Evolutionary conservation across 2,113 vertebrate species (phyloP).

Genomic region (Pygoscelis antarcticus): DNA sequence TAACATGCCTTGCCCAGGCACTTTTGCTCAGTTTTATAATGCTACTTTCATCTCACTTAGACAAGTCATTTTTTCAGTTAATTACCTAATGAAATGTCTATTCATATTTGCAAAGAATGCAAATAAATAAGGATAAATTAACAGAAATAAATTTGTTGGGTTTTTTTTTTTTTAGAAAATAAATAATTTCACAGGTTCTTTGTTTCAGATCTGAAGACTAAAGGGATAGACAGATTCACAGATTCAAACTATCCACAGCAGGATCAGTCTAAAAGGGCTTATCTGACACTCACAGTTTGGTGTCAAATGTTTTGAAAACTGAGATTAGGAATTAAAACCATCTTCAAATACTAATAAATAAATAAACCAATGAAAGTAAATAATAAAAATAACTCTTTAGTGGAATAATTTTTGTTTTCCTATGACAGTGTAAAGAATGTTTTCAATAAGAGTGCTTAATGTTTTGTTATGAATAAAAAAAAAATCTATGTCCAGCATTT

Average conservation of each 20-base stretch:
- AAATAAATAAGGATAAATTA: background rate
- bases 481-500: background rate
- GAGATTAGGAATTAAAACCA: background rate
- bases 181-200: background rate
- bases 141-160: background rate
- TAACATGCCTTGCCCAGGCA: background rate
- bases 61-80: background rate
- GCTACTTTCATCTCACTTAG: background rate
- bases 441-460: background rate
- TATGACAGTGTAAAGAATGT: background rate
- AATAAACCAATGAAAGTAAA: background rate
- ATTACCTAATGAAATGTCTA: background rate
- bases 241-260: background rate
- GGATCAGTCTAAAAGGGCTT: background rate
- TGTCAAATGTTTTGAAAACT: background rate
- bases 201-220: background rate
- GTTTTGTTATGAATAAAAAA: background rate
- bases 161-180: background rate
- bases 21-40: background rate
- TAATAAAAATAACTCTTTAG: background rate
- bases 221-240: background rate
- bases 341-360: background rate
- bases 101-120: background rate
- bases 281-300: fast-evolving
- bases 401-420: background rate